Evolutionary conservation across 2,797 vertebrate species (phyloP).

Genomic region (Chelonia mydas): DNA sequence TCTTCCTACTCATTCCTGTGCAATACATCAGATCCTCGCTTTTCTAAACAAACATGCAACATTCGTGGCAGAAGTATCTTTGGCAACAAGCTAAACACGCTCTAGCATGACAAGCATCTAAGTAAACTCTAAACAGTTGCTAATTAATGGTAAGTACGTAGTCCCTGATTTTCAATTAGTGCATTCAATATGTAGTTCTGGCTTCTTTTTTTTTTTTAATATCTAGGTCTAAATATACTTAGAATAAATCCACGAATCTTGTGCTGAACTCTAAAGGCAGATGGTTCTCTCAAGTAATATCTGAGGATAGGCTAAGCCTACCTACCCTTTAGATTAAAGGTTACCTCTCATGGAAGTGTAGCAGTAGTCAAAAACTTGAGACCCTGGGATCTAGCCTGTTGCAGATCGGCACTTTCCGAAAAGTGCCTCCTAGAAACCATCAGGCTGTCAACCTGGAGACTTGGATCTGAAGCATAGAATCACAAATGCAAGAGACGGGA

Average conservation of each 20-base stretch:
- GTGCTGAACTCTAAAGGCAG: constrained; percentile 11
- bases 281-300: not conserved
- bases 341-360: not conserved
- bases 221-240: not conserved
- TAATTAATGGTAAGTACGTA: constrained; percentile 55
- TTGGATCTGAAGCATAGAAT: not conserved
- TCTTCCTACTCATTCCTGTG: not conserved
- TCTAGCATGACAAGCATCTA: not conserved
- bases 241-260: not conserved
- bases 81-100: constrained; percentile 11
- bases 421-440: not conserved
- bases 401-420: not conserved
- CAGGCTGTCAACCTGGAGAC: not conserved
- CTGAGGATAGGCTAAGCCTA: not conserved
- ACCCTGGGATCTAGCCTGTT: not conserved
- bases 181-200: not conserved
- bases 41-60: constrained; percentile 2
- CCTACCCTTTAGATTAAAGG: not conserved
- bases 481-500: not conserved
- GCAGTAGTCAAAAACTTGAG: not conserved
- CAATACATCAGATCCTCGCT: not conserved
- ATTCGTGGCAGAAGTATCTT: not conserved
- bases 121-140: constrained; percentile 50
- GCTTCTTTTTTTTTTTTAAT: constrained; percentile 51
- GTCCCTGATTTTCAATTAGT: constrained; percentile 57